Evolutionary conservation across 2,113 vertebrate genomes (phyloP), one percentile per base, ranked within the genome.

Genomic region (Physeter macrocephalus): DNA sequence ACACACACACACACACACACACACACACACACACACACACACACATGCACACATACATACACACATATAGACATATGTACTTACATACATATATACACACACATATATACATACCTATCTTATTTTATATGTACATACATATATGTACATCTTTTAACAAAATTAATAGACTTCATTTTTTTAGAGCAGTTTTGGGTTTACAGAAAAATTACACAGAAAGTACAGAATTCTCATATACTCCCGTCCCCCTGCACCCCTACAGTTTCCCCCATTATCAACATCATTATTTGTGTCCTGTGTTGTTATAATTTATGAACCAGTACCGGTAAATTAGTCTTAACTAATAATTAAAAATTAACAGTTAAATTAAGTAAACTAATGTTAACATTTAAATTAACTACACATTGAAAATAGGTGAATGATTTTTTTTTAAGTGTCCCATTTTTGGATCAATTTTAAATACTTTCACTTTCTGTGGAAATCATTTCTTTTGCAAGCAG

Each of bases 231-330:
- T 67, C 12, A 5, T 0, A 2, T 1, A 17, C n/a, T 15, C 5
- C 27, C 11, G 9, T 34, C 12, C 23, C 41, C 8, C 36, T 2
- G 5, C 8, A 2, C 18, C 43, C 1, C 3, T 4, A 12, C 23
- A 0, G 2, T 2, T 2, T 57, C 31, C 46, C 8, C 3, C 7
- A 2, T 69, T 39, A 59, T 31, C n/a, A 29, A 49, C 64, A 20
- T 15, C n/a, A 4, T 7, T 4, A 39, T 25, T 34, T 9, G 10
- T 67, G 36, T 34, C 52, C 31, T 10, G 6, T 36, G 31, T 61
- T 17, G 8, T 34, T 57, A 57, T 20, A 11, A 29, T 9, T 77
- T 25, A 64, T 8, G 9, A 57, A 15, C 43, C 71, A 84, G 31
- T 11, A 29, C 3, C 2, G 1, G 1, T 61, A 8, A 46, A 14